These are phyloP conservation scores for Heloderma charlesbogerti DNA, from an alignment of 2,113 vertebrate genomes.

Conservation along the genomic window DNA sequence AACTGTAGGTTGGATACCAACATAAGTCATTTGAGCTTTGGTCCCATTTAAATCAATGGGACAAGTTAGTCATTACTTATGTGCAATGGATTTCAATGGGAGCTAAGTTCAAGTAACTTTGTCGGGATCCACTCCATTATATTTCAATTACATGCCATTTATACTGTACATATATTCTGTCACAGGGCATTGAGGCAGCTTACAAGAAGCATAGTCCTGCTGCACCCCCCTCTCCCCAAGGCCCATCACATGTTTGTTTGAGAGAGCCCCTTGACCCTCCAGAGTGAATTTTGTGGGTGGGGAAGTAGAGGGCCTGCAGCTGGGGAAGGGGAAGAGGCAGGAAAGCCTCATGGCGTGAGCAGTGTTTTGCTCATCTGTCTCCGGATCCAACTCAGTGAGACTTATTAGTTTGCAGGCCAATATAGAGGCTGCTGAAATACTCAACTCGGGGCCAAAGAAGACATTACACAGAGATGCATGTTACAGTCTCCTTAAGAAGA, in stretches of 20 bases:
- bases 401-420: background rate
- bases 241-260: no score
- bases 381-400: background rate
- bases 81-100: background rate
- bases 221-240: no score
- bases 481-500: background rate
- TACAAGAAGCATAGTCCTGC: background rate
- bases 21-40: background rate
- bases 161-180: background rate
- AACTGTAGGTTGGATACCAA: background rate
- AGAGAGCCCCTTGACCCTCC: no score
- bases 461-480: background rate
- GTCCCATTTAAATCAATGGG: background rate
- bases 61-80: background rate
- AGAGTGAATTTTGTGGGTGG: no score
- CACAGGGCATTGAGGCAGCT: background rate
- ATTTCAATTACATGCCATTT: background rate
- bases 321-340: background rate
- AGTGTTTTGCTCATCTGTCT: background rate
- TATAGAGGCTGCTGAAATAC: background rate
- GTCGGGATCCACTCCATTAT: background rate
- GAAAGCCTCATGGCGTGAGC: background rate
- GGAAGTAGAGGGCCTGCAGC: background rate
- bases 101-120: background rate
- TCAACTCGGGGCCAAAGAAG: background rate